Conservation (phyloP, 2,797 vertebrate genomes). For the Manis javanica region DNA sequence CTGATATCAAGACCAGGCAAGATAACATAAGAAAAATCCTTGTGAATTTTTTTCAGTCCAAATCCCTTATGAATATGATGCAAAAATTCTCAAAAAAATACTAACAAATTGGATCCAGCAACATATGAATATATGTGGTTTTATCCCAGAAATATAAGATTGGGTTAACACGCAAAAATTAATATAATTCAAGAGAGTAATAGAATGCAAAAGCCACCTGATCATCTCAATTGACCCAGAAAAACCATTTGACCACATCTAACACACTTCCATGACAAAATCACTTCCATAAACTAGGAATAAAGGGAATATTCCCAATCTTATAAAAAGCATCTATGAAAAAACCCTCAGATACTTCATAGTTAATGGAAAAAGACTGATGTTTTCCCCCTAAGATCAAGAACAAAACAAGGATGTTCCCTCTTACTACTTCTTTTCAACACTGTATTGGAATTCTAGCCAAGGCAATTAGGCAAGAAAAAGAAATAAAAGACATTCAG, state of each 20-base stretch:
- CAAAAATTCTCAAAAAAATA: background rate
- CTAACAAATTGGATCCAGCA: background rate
- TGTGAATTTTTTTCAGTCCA: background rate
- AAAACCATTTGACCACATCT: background rate
- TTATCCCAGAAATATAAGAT: conserved; percentile 2
- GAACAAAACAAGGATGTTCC: background rate
- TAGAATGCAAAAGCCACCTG: background rate
- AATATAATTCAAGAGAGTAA: background rate
- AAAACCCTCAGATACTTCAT: background rate
- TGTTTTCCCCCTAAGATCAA: background rate
- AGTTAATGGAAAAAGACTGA: background rate
- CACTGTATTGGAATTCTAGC: background rate
- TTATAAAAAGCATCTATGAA: background rate
- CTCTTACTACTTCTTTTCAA: background rate
- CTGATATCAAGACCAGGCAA: background rate
- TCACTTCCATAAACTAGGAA: background rate
- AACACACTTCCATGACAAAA: background rate
- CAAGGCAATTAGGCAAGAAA: background rate
- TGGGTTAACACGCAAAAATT: background rate
- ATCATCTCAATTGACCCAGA: background rate
- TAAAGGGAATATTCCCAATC: background rate
- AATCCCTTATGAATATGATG: background rate
- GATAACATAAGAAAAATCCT: background rate
- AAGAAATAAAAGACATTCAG: background rate
- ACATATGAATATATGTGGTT: background rate